Evolutionary conservation across 2,797 vertebrate genomes (phyloP).

Genomic region (Echiichthys vipera): DNA sequence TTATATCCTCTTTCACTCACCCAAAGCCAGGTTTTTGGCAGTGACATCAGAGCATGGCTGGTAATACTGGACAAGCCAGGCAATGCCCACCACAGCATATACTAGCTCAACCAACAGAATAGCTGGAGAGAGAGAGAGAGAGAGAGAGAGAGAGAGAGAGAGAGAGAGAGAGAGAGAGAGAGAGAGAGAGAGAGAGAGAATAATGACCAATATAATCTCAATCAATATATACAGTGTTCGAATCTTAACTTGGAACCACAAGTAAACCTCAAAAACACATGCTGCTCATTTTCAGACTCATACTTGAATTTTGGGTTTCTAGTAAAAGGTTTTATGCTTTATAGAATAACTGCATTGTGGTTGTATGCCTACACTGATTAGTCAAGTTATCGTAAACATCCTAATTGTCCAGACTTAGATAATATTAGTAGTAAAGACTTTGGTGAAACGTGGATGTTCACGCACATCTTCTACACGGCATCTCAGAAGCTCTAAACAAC

Average conservation of each 20-base stretch:
- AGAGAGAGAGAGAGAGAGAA: neutral
- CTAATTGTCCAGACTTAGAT: no score
- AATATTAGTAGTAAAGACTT: no score
- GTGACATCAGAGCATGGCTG: slow-evolving; percentile 96
- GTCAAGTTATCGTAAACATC: no score
- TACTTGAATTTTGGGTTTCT: no score
- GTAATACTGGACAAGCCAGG: slow-evolving; percentile 98
- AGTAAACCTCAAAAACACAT: slow-evolving; percentile 17
- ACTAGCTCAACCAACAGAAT: slow-evolving; percentile 97
- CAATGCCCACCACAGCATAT: slow-evolving; percentile 97
- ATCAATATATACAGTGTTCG: slow-evolving; percentile 27
- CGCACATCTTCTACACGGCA: no score
- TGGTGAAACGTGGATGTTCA: no score
- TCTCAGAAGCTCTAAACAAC: no score
- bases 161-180: neutral
- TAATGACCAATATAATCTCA: slow-evolving; percentile 23
- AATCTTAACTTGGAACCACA: slow-evolving; percentile 19
- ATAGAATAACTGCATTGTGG: no score
- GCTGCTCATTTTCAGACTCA: neutral
- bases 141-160: neutral
- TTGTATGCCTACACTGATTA: no score
- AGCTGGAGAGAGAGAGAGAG: slow-evolving; percentile 74
- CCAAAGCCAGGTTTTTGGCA: slow-evolving; percentile 96
- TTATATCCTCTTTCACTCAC: slow-evolving; percentile 78
- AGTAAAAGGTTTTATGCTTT: no score